Evolutionary conservation across 92 coral and sea anemone genomes (phyloP).

Genomic region (Muricea muricata): DNA sequence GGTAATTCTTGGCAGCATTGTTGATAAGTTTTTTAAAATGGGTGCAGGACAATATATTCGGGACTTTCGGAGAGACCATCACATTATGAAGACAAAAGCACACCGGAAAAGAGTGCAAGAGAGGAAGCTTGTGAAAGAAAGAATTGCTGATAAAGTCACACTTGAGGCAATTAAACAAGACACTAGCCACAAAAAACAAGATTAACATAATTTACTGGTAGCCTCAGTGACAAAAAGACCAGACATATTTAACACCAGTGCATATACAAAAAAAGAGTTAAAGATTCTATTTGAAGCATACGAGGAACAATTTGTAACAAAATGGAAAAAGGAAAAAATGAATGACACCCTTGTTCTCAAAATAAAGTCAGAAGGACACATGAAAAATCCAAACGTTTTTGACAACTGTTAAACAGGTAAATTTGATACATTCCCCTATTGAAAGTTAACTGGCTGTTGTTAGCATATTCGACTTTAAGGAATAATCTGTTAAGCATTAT

Average conservation of each 20-base stretch:
- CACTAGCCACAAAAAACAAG: slow-evolving; percentile 7
- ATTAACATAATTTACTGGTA: slow-evolving; percentile 18
- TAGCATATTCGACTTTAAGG: not conserved
- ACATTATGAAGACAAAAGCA: slow-evolving; percentile 40
- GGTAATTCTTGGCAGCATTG: not conserved
- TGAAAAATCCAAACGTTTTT: not conserved
- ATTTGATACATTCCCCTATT: not conserved
- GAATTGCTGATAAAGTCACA: slow-evolving; percentile 15
- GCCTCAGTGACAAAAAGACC: slow-evolving; percentile 31
- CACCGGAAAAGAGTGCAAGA: slow-evolving; percentile 5
- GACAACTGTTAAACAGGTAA: not conserved
- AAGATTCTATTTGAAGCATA: slow-evolving; percentile 7
- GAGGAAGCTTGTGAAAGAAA: no score
- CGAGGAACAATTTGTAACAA: slow-evolving; percentile 2
- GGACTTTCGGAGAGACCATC: slow-evolving; percentile 16
- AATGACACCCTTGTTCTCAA: not conserved
- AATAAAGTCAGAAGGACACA: slow-evolving; percentile 6
- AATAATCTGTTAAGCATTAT: not conserved
- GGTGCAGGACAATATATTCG: slow-evolving; percentile 32
- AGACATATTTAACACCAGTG: slow-evolving; percentile 21
- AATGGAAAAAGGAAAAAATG: slow-evolving; percentile 26
- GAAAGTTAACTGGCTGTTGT: no score
- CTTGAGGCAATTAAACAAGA: slow-evolving; percentile 6
- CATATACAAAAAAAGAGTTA: slow-evolving; percentile 25
- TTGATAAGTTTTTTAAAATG: slow-evolving; percentile 24